Evolutionary conservation across 2,113 vertebrate genomes (phyloP).

Genomic region (Campylomormyrus tamandua): DNA sequence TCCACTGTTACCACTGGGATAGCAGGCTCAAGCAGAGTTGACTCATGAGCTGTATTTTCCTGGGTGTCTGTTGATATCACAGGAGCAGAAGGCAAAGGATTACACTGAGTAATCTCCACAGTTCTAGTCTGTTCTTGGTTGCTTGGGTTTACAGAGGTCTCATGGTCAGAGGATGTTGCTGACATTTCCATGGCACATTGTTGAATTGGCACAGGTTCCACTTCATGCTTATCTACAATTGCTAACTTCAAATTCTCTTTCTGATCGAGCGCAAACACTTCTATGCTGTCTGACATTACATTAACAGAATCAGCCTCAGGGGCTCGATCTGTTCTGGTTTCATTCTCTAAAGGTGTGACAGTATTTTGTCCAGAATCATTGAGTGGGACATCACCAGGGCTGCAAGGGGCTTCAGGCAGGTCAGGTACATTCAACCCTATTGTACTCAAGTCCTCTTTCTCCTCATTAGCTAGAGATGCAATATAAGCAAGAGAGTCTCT

Average conservation of each 20-base stretch:
- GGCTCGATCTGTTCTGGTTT: constrained; percentile 44
- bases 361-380: constrained; percentile 49
- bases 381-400: constrained; percentile 36
- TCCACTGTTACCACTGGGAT: constrained; percentile 50
- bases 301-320: constrained; percentile 42
- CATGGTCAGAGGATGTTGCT: constrained; percentile 34
- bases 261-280: constrained; percentile 40
- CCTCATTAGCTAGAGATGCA: constrained; percentile 40
- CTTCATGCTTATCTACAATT: constrained; percentile 33
- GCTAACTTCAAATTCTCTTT: constrained; percentile 41
- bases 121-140: constrained; percentile 37
- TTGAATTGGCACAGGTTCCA: constrained; percentile 44
- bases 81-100: constrained; percentile 45
- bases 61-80: constrained; percentile 45
- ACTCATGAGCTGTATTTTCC: constrained; percentile 38
- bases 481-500: constrained; percentile 43
- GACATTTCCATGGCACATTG: constrained; percentile 37
- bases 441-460: constrained; percentile 48
- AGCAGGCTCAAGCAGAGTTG: constrained; percentile 61
- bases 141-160: constrained; percentile 34
- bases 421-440: constrained; percentile 51
- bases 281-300: constrained; percentile 43
- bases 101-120: constrained; percentile 41
- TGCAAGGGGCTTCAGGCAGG: constrained; percentile 43
- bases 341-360: constrained; percentile 37